Percentiles rank a stretch among this genome's conserved stretches.
phyloP scores from a whole-genome alignment of 2,888 invertebrate species.

The Pristionchus maxplancki region DNA sequence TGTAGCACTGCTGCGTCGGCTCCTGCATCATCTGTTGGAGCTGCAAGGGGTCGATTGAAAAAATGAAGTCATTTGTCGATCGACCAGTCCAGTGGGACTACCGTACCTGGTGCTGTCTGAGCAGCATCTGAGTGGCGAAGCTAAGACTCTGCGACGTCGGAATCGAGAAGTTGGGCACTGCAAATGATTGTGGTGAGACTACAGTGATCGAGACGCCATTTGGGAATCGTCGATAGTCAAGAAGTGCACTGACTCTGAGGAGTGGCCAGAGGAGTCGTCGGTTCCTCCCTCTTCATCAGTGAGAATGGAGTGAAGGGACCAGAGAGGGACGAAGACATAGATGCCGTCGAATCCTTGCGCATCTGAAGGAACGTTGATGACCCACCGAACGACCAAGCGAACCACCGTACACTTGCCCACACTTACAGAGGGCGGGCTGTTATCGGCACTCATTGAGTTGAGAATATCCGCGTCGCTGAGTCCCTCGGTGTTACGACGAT shows the following conservation, averaged over 20 bases:
- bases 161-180: constrained; percentile 55
- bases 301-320: constrained; percentile 49
- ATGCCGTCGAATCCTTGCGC: constrained; percentile 39
- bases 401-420: neutral
- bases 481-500: constrained; percentile 88
- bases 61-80: neutral
- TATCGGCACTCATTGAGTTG: neutral
- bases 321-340: constrained; percentile 43
- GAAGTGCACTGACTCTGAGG: neutral
- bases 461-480: neutral
- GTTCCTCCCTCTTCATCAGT: constrained; percentile 34
- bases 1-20: constrained; percentile 58
- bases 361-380: neutral
- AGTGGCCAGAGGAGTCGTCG: constrained; percentile 16
- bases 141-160: constrained; percentile 59
- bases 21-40: constrained; percentile 24
- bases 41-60: constrained; percentile 46
- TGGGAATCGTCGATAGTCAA: neutral
- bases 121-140: constrained; percentile 62
- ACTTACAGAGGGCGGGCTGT: constrained; percentile 11
- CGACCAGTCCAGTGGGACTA: neutral
- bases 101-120: constrained; percentile 60
- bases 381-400: neutral
- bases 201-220: neutral
- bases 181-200: neutral